These are phyloP conservation scores for Pteropus alecto DNA, from an alignment of 2,113 vertebrate species.

Conservation along the genomic window DNA sequence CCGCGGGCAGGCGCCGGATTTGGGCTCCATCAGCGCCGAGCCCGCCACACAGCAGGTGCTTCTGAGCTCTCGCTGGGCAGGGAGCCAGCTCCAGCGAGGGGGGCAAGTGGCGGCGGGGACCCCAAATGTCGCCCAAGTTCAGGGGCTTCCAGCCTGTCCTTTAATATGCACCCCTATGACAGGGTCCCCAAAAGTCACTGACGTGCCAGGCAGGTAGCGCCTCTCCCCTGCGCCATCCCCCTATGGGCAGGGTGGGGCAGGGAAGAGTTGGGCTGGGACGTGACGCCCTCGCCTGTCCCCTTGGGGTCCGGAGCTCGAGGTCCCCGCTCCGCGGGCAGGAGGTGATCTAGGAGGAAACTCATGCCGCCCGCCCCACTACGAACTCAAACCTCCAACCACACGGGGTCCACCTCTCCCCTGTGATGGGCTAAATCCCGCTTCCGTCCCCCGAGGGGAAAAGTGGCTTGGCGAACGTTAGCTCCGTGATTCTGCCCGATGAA, in stretches of 20 bases:
- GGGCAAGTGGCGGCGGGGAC: too few species aligned
- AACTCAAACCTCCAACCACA: not conserved
- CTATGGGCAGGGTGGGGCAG: not conserved
- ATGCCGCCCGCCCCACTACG: rapidly evolving
- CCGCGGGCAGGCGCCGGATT: not conserved
- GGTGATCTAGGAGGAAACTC: not conserved
- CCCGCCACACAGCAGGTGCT: not conserved
- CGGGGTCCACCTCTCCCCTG: too few species aligned
- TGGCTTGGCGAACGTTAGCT: not conserved
- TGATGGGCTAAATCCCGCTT: rapidly evolving
- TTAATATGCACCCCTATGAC: not conserved
- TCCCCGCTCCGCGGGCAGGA: not conserved
- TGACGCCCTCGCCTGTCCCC: not conserved
- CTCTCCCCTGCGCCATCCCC: rapidly evolving
- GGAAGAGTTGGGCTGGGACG: not conserved
- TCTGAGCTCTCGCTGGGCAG: rapidly evolving
- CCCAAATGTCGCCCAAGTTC: too few species aligned
- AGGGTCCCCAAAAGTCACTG: not conserved
- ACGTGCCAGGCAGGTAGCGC: rapidly evolving
- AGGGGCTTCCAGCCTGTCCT: not conserved
- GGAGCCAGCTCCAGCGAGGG: rapidly evolving
- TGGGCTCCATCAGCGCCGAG: rapidly evolving
- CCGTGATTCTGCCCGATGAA: too few species aligned
- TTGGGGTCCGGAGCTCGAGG: rapidly evolving
- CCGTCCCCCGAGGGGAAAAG: not conserved